Conservation (phyloP, 2,797 vertebrate species). For the Clarias fuscus region DNA sequence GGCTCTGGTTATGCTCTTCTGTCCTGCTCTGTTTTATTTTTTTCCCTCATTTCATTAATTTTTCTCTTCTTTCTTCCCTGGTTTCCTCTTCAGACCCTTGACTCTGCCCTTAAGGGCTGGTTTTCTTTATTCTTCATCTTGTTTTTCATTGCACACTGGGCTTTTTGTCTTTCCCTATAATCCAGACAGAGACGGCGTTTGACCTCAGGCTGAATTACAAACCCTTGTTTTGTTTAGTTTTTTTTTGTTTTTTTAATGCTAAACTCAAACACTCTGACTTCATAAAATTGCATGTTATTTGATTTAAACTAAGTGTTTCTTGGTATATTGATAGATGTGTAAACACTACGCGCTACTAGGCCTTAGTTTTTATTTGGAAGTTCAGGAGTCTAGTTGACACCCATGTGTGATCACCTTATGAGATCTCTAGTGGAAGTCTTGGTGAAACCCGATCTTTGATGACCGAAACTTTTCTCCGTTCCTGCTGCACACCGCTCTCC, state of each 20-base stretch:
- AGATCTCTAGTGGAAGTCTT: not conserved
- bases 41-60: not conserved
- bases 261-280: constrained; percentile 11
- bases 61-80: not conserved
- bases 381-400: not conserved
- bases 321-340: not conserved
- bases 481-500: constrained; percentile 28
- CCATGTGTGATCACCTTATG: not conserved
- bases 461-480: constrained; percentile 6
- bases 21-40: not conserved
- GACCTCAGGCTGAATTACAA: constrained; percentile 14
- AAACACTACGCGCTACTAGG: not conserved
- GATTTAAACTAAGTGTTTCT: not conserved
- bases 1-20: not conserved
- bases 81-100: not conserved
- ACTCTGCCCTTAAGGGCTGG: not conserved
- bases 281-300: constrained; percentile 23
- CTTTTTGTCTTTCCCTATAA: constrained; percentile 24
- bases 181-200: constrained; percentile 11
- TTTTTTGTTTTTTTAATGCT: not conserved
- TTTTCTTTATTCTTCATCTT: constrained; percentile 1
- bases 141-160: constrained; percentile 10
- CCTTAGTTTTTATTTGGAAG: not conserved
- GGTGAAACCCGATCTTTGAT: constrained; percentile 20
- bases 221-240: not conserved